A percentile compares a stretch with the other conserved stretches of the same genome.
Evolutionary conservation across 2,888 invertebrate genomes (phyloP).

Genomic region (Argynnis bischoffii): DNA sequence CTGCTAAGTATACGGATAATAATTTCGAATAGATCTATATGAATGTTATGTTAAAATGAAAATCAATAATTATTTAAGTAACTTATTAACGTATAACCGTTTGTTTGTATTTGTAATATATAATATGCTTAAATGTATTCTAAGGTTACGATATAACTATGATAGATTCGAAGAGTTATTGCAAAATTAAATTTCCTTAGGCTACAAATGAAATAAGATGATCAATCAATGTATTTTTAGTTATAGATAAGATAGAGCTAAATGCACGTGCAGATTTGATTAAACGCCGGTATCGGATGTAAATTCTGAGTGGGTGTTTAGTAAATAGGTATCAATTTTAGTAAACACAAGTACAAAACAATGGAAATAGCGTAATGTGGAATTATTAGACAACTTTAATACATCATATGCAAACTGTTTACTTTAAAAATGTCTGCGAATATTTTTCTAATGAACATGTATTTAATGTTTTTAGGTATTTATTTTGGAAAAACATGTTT

Average conservation of each 20-base stretch:
- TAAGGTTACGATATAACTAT: too few relatives aligned
- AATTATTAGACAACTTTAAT: slow-evolving; percentile 3
- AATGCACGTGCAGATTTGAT: slow-evolving; percentile 36
- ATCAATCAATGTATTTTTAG: slow-evolving; percentile 33
- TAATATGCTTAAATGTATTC: too few relatives aligned
- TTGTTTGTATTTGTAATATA: too few relatives aligned
- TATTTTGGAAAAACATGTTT: neutral
- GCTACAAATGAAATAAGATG: slow-evolving; percentile 7
- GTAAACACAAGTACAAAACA: slow-evolving; percentile 12
- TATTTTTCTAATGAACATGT: neutral
- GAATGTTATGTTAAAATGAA: too few relatives aligned
- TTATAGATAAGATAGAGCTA: slow-evolving; percentile 32
- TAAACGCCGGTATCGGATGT: slow-evolving; percentile 38
- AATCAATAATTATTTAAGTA: too few relatives aligned
- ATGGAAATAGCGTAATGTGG: slow-evolving; percentile 13
- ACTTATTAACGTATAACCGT: too few relatives aligned
- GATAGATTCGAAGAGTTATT: too few relatives aligned
- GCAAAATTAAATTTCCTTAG: neutral
- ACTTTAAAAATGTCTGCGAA: neutral
- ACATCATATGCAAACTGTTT: neutral
- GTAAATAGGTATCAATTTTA: slow-evolving; percentile 27
- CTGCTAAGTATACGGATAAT: too few relatives aligned
- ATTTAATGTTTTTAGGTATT: neutral
- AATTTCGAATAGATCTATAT: too few relatives aligned
- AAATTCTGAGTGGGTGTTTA: slow-evolving; percentile 29